These are phyloP conservation scores for Chrysocyon brachyurus DNA, from an alignment of 2,797 vertebrate species.

Conservation along the genomic window DNA sequence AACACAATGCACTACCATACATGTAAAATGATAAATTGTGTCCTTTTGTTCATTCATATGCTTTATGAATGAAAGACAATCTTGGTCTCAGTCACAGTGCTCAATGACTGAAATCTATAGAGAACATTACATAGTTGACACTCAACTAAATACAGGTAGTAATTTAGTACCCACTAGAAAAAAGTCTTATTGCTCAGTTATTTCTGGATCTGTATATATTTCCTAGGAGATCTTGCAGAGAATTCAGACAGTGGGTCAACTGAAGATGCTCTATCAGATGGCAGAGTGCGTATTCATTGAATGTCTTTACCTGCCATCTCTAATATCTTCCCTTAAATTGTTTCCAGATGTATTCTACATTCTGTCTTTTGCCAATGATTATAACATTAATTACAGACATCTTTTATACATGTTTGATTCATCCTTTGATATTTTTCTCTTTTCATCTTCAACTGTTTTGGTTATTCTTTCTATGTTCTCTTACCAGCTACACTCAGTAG, in stretches of 20 bases:
- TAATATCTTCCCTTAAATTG: neutral
- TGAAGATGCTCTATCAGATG: neutral
- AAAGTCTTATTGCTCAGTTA: neutral
- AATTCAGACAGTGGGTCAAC: neutral
- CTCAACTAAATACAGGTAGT: neutral
- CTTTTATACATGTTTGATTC: neutral
- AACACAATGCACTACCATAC: neutral
- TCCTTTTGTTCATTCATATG: neutral
- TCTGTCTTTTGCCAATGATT: neutral
- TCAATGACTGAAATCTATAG: neutral
- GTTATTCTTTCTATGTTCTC: neutral
- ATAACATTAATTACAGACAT: neutral
- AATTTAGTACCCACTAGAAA: neutral
- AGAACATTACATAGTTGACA: neutral
- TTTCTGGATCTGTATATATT: constrained; percentile 6
- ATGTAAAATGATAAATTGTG: neutral
- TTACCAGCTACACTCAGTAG: neutral
- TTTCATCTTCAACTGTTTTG: neutral
- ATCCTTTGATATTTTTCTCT: neutral
- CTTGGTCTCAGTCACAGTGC: neutral
- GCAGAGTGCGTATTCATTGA: neutral
- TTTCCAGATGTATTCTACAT: neutral
- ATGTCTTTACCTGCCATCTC: neutral
- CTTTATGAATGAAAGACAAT: constrained; percentile 10
- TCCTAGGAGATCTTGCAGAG: neutral